These are phyloP conservation scores for Artibeus jamaicensis DNA, from an alignment of 2,797 vertebrate species.

Conservation along the genomic window DNA sequence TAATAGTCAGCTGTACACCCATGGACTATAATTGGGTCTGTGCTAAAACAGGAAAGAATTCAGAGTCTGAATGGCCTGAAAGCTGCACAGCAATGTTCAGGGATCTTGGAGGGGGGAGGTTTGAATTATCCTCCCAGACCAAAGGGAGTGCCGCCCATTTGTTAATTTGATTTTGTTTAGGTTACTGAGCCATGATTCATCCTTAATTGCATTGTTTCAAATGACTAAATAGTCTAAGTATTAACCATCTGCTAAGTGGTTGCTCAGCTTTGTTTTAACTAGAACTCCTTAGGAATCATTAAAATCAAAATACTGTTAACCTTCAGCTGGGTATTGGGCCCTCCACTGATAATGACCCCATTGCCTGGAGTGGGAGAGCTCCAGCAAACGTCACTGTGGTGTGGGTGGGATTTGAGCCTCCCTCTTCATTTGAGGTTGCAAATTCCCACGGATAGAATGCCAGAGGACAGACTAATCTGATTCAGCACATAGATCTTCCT, in stretches of 20 bases:
- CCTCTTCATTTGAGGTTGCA: background rate
- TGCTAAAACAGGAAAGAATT: background rate
- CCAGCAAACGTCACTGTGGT: background rate
- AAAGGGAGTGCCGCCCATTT: conserved; percentile 56
- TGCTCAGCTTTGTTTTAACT: conserved; percentile 62
- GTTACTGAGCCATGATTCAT: conserved; percentile 72
- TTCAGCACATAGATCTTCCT: background rate
- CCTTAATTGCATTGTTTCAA: conserved; percentile 69
- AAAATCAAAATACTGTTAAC: conserved; percentile 38
- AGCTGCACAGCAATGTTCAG: background rate
- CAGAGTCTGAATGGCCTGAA: background rate
- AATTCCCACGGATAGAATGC: conserved; percentile 6
- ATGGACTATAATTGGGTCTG: background rate
- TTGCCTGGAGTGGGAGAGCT: background rate
- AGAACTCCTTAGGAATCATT: conserved; percentile 57
- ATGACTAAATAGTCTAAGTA: conserved; percentile 77
- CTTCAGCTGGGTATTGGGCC: background rate
- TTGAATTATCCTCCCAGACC: conserved; percentile 64
- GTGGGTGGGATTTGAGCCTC: background rate
- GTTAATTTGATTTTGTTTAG: conserved; percentile 73
- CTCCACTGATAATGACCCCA: background rate
- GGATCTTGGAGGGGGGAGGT: conserved; percentile 41
- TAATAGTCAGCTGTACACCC: too few relatives aligned
- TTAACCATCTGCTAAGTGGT: conserved; percentile 64
- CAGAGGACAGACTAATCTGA: background rate